Evolutionary conservation across 2,888 invertebrate species (phyloP).

Genomic region (Volucella inflata): DNA sequence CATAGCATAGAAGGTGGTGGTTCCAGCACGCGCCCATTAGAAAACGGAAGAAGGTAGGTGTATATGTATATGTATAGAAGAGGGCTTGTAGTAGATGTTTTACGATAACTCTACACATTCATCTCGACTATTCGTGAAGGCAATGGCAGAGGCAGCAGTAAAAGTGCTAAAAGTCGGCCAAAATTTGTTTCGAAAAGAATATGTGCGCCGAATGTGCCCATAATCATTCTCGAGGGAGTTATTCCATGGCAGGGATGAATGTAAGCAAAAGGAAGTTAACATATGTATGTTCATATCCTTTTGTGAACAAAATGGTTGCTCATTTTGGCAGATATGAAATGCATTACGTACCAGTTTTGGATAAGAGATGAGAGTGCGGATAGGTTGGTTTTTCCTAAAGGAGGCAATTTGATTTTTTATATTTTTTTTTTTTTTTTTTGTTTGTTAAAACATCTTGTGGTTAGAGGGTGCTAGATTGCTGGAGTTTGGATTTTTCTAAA

Average conservation of each 20-base stretch:
- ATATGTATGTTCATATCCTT: conserved; percentile 20
- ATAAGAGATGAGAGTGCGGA: not conserved
- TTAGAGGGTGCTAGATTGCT: too few relatives aligned
- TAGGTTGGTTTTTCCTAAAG: not conserved
- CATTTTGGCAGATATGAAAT: conserved; percentile 55
- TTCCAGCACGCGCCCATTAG: conserved; percentile 29
- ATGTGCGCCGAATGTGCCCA: conserved; percentile 38
- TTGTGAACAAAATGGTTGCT: conserved; percentile 38
- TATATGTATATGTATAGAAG: conserved; percentile 7
- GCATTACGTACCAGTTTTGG: conserved; percentile 54
- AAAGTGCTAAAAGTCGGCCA: conserved; percentile 56
- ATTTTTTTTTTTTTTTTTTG: too few relatives aligned
- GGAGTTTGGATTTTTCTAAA: too few relatives aligned
- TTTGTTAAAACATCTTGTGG: too few relatives aligned
- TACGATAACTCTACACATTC: conserved; percentile 67
- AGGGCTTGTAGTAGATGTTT: conserved; percentile 38
- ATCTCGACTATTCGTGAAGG: conserved; percentile 59
- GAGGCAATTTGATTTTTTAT: too few relatives aligned
- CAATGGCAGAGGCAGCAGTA: conserved; percentile 28
- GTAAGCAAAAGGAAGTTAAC: conserved; percentile 6
- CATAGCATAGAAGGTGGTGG: not conserved
- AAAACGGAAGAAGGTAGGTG: not conserved
- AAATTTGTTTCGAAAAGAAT: conserved; percentile 51
- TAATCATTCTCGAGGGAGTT: conserved; percentile 53
- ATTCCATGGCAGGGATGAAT: not conserved